Evolutionary conservation across 2,888 invertebrate genomes (phyloP), one percentile per base, ranked within the genome.

Genomic region (Tinea trinotella): DNA sequence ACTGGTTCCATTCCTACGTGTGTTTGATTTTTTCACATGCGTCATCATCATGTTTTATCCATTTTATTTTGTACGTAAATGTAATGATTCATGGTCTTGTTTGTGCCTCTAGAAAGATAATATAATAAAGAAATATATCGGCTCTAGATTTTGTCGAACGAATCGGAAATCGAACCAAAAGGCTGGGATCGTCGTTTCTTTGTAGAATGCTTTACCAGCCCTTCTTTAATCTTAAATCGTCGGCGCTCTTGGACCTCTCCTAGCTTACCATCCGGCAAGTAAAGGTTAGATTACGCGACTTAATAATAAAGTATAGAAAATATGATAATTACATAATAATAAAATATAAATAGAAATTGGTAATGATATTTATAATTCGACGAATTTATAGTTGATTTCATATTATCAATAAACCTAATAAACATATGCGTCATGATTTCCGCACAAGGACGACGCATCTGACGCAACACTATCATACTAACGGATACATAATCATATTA

Each of bases 371-470:
- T 4, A 30, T 7, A 7, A 30, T 30, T 30, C 30, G 30, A 30
- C 30, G 30, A 30, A 30, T 30, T 4, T 7, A 30, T 10, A 30
- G 7, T 30, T 30, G 7, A 30, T 30, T 30, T 30, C 30, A 30
- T 30, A 40, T 40, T 40, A 40, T n/a, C 13, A 12, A 40, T 40
- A 12, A 35, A 35, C 22, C 30, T 30, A 30, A 2, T 30, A 22
- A 7, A 22, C n/a, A 40, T 40, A 40, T 40, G 13, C 40, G 13
- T 13, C 2, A 40, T 40, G 40, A 40, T n/a, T 40, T 40, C 40
- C 40, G 40, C 40, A 7, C 30, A 40, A 40, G 40, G 40, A 40
- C 40, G 40, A 40, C 40, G n/a, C 15, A 15, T 40, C 40, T 40
- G 40, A 40, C 40, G 40, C 40, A 40, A 40, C 40, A 40, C 2